Evolutionary conservation across 2,797 vertebrate genomes (phyloP).

Genomic region (Cichlasoma orientale): DNA sequence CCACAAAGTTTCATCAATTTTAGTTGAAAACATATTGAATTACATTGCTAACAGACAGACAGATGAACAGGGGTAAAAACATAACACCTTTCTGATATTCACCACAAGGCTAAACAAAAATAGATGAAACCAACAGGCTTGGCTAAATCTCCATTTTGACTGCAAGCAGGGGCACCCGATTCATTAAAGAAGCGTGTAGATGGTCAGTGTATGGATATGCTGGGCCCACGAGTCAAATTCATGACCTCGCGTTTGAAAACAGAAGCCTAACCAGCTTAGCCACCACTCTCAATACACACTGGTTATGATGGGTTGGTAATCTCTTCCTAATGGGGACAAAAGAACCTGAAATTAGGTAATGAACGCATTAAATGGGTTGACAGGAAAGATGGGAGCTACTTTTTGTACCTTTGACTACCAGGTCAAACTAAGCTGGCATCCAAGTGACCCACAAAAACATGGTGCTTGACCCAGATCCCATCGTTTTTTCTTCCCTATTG

Average conservation of each 20-base stretch:
- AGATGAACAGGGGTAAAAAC: no score
- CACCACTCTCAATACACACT: not conserved
- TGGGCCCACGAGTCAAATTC: not conserved
- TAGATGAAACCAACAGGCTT: not conserved
- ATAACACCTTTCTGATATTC: slow-evolving; percentile 3
- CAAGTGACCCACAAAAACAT: not conserved
- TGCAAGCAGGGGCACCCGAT: not conserved
- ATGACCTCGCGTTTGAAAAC: not conserved
- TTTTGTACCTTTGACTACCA: not conserved
- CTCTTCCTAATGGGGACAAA: not conserved
- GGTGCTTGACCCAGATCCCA: not conserved
- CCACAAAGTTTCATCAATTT: no score
- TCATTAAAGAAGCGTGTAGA: not conserved
- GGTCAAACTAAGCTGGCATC: not conserved
- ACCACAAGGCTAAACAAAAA: not conserved
- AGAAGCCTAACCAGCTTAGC: not conserved
- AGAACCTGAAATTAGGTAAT: not conserved
- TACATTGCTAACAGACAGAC: no score
- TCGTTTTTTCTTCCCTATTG: not conserved
- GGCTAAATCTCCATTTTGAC: not conserved
- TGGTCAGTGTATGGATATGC: not conserved
- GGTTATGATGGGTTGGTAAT: not conserved
- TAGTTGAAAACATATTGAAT: no score
- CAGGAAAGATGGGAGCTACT: not conserved
- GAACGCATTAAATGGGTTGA: not conserved